Base-by-base conservation (phyloP, 2,797 vertebrate species). In the Petrocephalus sullivani region DNA sequence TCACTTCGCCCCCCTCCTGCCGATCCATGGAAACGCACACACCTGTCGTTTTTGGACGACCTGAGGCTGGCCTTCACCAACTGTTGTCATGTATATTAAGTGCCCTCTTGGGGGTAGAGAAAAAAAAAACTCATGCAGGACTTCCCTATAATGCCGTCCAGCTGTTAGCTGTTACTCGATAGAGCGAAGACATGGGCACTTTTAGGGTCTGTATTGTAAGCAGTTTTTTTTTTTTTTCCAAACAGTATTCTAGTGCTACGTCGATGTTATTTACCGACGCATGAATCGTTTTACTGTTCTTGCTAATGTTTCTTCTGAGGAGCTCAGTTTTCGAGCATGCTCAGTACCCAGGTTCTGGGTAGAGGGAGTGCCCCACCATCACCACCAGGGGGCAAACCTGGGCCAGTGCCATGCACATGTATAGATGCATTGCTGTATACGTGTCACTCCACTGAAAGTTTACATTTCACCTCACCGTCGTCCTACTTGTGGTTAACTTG, bases 11-110 rank as follows among this genome's bases (percentile, higher is more conserved):
- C 71, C 37, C 33, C 37, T 14, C 37, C 37, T 46, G 33, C 71
- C 6, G 71, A 37, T 19, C 37, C 71, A 7, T 16, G 37, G 71
- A 78, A 16, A 78, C 2, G 1, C 71, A 23, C 81, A 57, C 85
- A 86, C 56, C 85, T 86, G 85, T 61, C 85, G 37, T 61, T 60
- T 51, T 86, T 60, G 83, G 83, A 61, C 60, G 53, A 49, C 85
- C 41, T 49, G 37, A 41, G 53, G 28, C 33, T 2, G 57, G 57
- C 37, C 85, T 86, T 64, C 85, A 60, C 85, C 84, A 85, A 85
- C 85, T 64, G 85, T 49, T 86, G 57, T 86, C 57, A 41, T 46
- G 85, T 86, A 64, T 61, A 64, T 86, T 64, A 86, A 64, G 6
- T 60, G 37, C 85, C 41, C 85, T 64, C 85, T 46, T 33, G 58